phyloP scores from a whole-genome alignment of 2,888 invertebrate genomes.

The Hydriomena furcata region DNA sequence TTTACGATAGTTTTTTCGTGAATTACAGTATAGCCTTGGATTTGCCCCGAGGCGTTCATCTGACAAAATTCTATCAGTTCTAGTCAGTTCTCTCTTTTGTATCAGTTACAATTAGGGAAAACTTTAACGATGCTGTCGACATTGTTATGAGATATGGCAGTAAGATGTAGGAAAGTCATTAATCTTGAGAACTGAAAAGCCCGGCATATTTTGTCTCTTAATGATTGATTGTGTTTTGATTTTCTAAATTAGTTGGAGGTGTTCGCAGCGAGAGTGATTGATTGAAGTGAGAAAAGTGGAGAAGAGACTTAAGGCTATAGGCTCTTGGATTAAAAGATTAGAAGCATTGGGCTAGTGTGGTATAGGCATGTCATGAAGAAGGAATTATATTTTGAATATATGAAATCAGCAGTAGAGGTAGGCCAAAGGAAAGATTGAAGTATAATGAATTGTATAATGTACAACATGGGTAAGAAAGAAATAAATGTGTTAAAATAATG shows the following conservation, averaged over 20 bases:
- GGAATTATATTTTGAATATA: too few relatives aligned
- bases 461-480: too few relatives aligned
- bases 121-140: constrained; percentile 11
- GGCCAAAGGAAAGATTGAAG: too few relatives aligned
- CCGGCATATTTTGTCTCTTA: constrained; percentile 7
- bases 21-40: constrained; percentile 27
- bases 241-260: constrained; percentile 6
- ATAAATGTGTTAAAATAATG: too few relatives aligned
- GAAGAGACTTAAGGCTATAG: too few relatives aligned
- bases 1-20: constrained; percentile 1
- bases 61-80: constrained; percentile 34
- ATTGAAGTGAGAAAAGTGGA: too few relatives aligned
- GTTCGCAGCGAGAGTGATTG: too few relatives aligned
- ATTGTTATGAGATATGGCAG: constrained; percentile 13
- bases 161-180: constrained; percentile 11
- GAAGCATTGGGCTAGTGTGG: too few relatives aligned
- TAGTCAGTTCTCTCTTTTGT: constrained; percentile 30
- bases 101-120: constrained; percentile 15
- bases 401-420: too few relatives aligned
- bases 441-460: too few relatives aligned
- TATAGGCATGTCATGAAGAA: too few relatives aligned
- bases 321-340: too few relatives aligned
- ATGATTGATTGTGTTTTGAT: constrained; percentile 26
- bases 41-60: constrained; percentile 26
- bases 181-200: constrained; percentile 18